Percentiles rank a stretch among this genome's conserved stretches.
phyloP scores from a whole-genome alignment of 2,113 vertebrate genomes.

The Colossoma macropomum region DNA sequence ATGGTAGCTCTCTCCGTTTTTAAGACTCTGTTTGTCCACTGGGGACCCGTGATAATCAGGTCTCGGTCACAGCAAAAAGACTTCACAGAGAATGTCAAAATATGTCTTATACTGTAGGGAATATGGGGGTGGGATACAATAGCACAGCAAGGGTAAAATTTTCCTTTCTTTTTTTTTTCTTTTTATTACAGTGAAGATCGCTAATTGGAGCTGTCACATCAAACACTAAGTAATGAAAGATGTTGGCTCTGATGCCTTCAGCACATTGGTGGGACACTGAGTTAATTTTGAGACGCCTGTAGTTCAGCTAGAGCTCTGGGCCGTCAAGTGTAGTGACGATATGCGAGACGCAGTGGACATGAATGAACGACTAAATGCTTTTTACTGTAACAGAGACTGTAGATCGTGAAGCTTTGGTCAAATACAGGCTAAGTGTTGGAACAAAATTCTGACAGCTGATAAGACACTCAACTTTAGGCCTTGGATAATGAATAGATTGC shows the following conservation, averaged over 20 bases:
- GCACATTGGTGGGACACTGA: neutral
- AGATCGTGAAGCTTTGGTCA: neutral
- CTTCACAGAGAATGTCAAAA: slow-evolving; percentile 39
- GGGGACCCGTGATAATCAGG: slow-evolving; percentile 64
- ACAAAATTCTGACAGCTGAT: too few relatives aligned
- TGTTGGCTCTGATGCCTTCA: neutral
- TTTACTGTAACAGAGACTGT: neutral
- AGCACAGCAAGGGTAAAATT: neutral
- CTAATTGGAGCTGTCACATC: slow-evolving; percentile 16
- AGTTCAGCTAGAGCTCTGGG: neutral
- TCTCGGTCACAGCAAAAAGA: slow-evolving; percentile 56
- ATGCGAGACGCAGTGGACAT: neutral
- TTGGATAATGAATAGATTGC: too few relatives aligned
- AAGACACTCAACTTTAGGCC: neutral
- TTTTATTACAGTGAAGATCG: neutral
- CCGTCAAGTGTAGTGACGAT: neutral
- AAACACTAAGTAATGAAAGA: slow-evolving; percentile 3
- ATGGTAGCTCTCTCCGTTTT: slow-evolving; percentile 66
- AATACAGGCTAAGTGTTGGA: neutral
- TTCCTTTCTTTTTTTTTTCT: neutral
- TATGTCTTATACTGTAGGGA: slow-evolving; percentile 1
- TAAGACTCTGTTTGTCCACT: slow-evolving; percentile 64
- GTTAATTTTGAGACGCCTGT: neutral
- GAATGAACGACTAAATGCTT: neutral
- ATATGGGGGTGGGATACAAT: neutral